phyloP scores from a whole-genome alignment of 2,113 vertebrate genomes.

The Labeo rohita region DNA sequence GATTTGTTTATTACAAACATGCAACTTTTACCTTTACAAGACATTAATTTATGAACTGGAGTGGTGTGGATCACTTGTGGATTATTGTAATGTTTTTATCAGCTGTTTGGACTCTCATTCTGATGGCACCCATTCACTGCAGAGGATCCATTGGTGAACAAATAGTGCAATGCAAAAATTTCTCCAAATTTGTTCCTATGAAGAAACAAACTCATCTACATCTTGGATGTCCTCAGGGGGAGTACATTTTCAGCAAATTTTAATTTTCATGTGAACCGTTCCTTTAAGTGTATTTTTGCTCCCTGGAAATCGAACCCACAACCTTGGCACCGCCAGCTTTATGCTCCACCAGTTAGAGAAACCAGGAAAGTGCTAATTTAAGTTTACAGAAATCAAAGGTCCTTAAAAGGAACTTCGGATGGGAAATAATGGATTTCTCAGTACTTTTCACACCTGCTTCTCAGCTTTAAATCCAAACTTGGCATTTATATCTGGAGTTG shows the following conservation, averaged over 20 bases:
- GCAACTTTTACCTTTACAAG: too few relatives aligned
- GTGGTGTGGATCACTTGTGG: neutral
- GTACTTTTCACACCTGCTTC: conserved; percentile 31
- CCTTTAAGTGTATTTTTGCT: neutral
- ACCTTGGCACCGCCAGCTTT: neutral
- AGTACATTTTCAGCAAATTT: neutral
- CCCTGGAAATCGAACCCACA: neutral
- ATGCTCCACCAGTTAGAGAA: neutral
- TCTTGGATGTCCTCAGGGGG: neutral
- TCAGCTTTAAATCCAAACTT: conserved; percentile 38
- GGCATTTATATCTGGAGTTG: conserved; percentile 16
- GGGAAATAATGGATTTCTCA: conserved; percentile 11
- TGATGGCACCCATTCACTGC: neutral
- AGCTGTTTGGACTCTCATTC: neutral
- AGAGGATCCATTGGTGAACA: neutral
- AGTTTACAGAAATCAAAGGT: neutral
- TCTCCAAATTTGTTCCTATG: neutral
- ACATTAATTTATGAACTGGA: neutral
- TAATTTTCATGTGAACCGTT: neutral
- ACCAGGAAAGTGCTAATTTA: conserved; percentile 4
- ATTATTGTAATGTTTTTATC: neutral
- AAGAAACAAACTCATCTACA: too few relatives aligned
- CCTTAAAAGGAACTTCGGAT: neutral
- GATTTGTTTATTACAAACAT: too few relatives aligned
- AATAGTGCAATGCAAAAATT: neutral